These are phyloP conservation scores for Rhingia campestris DNA, from an alignment of 2,888 invertebrate species.

Conservation along the genomic window DNA sequence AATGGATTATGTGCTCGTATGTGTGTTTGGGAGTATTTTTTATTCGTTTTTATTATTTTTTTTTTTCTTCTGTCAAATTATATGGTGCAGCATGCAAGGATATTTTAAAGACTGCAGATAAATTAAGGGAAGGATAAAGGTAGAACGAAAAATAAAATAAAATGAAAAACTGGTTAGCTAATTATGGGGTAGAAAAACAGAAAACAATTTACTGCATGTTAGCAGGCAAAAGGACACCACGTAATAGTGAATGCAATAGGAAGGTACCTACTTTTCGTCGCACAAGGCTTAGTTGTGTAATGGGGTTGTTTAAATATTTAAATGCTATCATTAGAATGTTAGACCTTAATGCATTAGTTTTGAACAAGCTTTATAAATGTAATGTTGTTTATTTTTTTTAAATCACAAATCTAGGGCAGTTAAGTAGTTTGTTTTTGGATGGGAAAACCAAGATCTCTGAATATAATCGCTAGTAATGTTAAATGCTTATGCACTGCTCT, in stretches of 20 bases:
- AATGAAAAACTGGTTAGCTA: slow-evolving; percentile 39
- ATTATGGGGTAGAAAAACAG: slow-evolving; percentile 54
- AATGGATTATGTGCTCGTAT: slow-evolving; percentile 10
- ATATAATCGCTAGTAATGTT: too few species aligned
- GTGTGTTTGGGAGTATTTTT: slow-evolving; percentile 17
- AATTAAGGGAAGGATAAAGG: slow-evolving; percentile 62
- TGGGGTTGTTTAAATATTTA: slow-evolving; percentile 1
- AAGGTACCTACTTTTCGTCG: neutral
- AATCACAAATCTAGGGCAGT: too few species aligned
- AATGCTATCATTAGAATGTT: neutral
- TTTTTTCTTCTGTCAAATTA: slow-evolving; percentile 56
- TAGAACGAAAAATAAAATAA: slow-evolving; percentile 23
- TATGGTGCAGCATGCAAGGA: slow-evolving; percentile 68
- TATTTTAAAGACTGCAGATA: slow-evolving; percentile 71
- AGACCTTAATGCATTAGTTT: too few species aligned
- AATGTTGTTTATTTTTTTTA: too few species aligned
- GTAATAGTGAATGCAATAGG: slow-evolving; percentile 32
- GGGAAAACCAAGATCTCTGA: too few species aligned
- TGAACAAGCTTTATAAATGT: too few species aligned
- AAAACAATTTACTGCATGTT: slow-evolving; percentile 62
- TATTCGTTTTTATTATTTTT: slow-evolving; percentile 11
- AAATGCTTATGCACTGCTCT: too few species aligned
- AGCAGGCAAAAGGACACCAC: slow-evolving; percentile 66
- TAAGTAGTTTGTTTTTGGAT: too few species aligned
- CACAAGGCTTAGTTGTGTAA: slow-evolving; percentile 5